Evolutionary conservation across 2,797 vertebrate genomes (phyloP), one percentile per base, ranked within the genome.

Genomic region (Mus spretus): DNA sequence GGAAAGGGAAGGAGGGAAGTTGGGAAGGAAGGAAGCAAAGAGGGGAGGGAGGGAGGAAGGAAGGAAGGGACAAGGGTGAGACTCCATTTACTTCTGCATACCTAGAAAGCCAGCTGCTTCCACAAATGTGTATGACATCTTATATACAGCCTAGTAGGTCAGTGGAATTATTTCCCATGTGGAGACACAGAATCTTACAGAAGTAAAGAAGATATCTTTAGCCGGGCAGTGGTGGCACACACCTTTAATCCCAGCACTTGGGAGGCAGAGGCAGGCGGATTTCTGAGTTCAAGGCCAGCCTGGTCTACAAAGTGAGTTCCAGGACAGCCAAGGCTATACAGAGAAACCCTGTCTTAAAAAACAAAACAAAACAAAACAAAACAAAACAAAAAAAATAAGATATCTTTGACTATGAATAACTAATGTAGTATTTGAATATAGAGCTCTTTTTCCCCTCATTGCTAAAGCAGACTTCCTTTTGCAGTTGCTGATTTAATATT

Each of bases 381-480:
- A 40, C 40, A 40, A 3, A 40, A 40, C n/a, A 40, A 40, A 37
- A 40, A 40, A 37, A 40, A 40, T 37, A 40, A 63, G 14, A 82
- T 74, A 17, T 88, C 70, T 93, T 88, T 57, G 47, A 91, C 67
- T 4, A 19, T 74, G 37, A 89, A 20, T 63, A 61, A 26, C 22
- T 88, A 47, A 93, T 22, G 4, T 20, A 81, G 82, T 0, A 91
- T 80, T 92, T 97, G 34, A 90, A 59, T 89, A 47, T 44, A 89
- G 44, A 89, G 44, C 14, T 31, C 77, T 24, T 92, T 63, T 86
- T 10, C n/a, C 28, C 34, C 72, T 91, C 15, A 28, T 31, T 79
- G 81, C 17, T 14, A 34, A 96, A 96, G 70, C 37, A 74, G 11
- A 55, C 10, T 91, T 91, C 53, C 50, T 26, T 53, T 11, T 90